Base-by-base conservation (phyloP, 2,888 invertebrate species). In the Cephonodes hylas region DNA sequence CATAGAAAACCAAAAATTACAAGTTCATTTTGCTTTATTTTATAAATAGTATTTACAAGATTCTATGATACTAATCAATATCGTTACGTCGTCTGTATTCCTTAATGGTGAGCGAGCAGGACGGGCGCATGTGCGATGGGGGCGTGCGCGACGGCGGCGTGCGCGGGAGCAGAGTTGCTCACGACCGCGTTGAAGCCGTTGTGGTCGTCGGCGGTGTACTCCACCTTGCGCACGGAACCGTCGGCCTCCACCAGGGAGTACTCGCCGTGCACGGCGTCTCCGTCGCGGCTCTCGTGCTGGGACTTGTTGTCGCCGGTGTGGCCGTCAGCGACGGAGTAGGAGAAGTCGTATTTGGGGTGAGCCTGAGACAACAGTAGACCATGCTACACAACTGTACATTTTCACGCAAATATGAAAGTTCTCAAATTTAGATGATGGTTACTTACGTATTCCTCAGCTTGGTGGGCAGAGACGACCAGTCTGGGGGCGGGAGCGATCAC, bases 221-320 rank as follows among this genome's bases (percentile, higher is more conserved):
- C 93, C 0, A 94, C 94, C 10, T 88, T 93, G 62, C 93, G 88
- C 61, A 86, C 84, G 44, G 92, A 89, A 63, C 94, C 93, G 68
- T 93, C 94, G 27, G 93, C 77, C 67, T 94, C 93, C 63, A 88
- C 75, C 57, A 93, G 85, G 23, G 93, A 91, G 86, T 93, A 93
- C 73, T 93, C 93, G 48, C 94, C 94, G 66, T 86, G 85, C 34
- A 93, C 93, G 67, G 90, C 87, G 79, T 91, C 80, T 3, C 93
- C 93, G 18, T 83, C 82, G 44, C 93, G 90, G 65, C 79, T 83
- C 76, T 94, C 94, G 1, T 85, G 79, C 81, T 93, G 93, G 81
- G 93, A 93, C 87, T 94, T 94, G 84, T 93, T 93, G 86, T 94
- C 94, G 38, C 94, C 94, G 69, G 93, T 91, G 78, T 94, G 93